Base-by-base conservation (phyloP, 1,140 invertebrate species). In the Monomorium pharaonis region DNA sequence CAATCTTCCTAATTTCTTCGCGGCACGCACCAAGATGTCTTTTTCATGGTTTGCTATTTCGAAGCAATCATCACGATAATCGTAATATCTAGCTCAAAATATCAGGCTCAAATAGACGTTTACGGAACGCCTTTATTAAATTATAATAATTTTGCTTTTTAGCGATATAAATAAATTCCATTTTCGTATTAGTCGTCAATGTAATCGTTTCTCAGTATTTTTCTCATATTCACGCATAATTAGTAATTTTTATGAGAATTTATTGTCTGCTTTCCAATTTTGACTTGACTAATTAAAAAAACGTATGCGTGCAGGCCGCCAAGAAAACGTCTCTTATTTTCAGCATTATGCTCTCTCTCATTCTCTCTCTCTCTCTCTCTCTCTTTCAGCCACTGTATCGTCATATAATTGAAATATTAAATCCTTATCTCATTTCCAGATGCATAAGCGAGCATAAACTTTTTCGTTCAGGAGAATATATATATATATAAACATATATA, bases 361-460 rank as follows among this genome's bases (percentile, higher is more conserved):
- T n/a, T n/a, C n/a, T n/a, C n/a, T n/a, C n/a, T n/a, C n/a, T n/a
- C n/a, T n/a, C n/a, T n/a, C n/a, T n/a, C n/a, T n/a, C n/a, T 58
- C 21, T 67, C 37, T 44, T 21, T 67, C 49, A 70, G 33, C 37
- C 65, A 72, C 12, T 49, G 47, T 80, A 70, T 72, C 24, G 54
- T 14, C 78, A 47, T 58, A 58, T 21, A 58, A 7, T 74, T 42
- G 42, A 83, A 83, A 74, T 58, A 58, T 83, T 44, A 74, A 74
- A 58, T 60, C 44, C 37, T 24, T 56, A 72, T 81, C 78, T 81
- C 78, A 74, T 83, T 83, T 83, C 67, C 78, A 83, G 51, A 33
- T 83, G 51, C 24, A 72, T 58, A 74, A 83, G 78, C 78, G 67
- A 83, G 78, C 51, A 14, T 33, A 49, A 63, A 44, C 5, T 5